Evolutionary conservation across 2,888 invertebrate species (phyloP), one percentile per base, ranked within the genome.

Genomic region (Hipparchia sbordonii): DNA sequence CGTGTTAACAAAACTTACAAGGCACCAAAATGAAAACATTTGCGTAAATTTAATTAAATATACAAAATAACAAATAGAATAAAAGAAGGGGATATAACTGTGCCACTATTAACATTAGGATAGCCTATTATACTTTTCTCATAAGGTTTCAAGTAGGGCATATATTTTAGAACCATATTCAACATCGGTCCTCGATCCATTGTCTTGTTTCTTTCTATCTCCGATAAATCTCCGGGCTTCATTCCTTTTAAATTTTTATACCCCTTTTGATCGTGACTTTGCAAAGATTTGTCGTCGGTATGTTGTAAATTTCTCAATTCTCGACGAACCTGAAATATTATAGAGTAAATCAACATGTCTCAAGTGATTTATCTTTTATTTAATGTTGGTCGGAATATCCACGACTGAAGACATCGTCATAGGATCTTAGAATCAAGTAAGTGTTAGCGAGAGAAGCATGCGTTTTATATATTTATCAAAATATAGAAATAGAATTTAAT

Each of bases 101-200:
- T 56, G 48, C 45, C 51, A 59, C 54, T 57, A 12, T 33, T 66
- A 52, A 46, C 60, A 59, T 51, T 51, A 6, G 77, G 60, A 6
- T 68, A 74, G 0, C 85, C 80, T 2, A 84, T 72, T 10, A 87
- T 70, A 0, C 77, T 80, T 8, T 78, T 79, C 72, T 89, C 82
- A 56, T 90, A 90, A 0, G 85, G 79, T 67, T 87, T 89, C n/a
- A 92, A 77, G 62, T 88, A 87, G 1, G 91, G 91, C 79, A 91
- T 79, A 71, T 91, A 91, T 71, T 85, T 85, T 1, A 88, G 45
- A 1, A 90, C 84, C 87, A 90, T 90, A 13, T 83, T 84, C 2
- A 90, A 76, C 81, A 91, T 86, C 0, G 88, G 85, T 2, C 81
- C 80, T 67, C 79, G 81, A 2, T 88, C 85, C 1, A 77, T 45